A percentile compares a stretch with the other conserved stretches of the same genome.
Evolutionary conservation across 1,140 invertebrate species (phyloP).

Genomic region (honey bee (Apis mellifera)): Amel_HAv3.1 CM009934.2:12777501-12778000

Average conservation of each 20-base stretch:
- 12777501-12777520: no score
- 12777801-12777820: neutral
- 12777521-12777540: no score
- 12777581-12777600: no score
- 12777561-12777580: no score
- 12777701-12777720: slow-evolving; percentile 36
- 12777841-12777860: neutral
- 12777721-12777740: slow-evolving; percentile 1
- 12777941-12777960: slow-evolving; percentile 13
- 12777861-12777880: slow-evolving; percentile 2
- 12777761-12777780: neutral
- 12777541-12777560: no score
- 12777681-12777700: slow-evolving; percentile 14
- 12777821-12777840: no score
- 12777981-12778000: slow-evolving; percentile 18
- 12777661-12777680: slow-evolving; percentile 49
- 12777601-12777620: no score
- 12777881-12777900: slow-evolving; percentile 17
- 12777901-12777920: slow-evolving; percentile 23
- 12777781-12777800: neutral
- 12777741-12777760: slow-evolving; percentile 8
- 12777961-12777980: neutral
- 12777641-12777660: slow-evolving; percentile 4
- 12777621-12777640: no score
- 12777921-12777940: neutral